These are phyloP conservation scores for Cosmia trapezina DNA, from an alignment of 2,888 invertebrate genomes.

Conservation along the genomic window DNA sequence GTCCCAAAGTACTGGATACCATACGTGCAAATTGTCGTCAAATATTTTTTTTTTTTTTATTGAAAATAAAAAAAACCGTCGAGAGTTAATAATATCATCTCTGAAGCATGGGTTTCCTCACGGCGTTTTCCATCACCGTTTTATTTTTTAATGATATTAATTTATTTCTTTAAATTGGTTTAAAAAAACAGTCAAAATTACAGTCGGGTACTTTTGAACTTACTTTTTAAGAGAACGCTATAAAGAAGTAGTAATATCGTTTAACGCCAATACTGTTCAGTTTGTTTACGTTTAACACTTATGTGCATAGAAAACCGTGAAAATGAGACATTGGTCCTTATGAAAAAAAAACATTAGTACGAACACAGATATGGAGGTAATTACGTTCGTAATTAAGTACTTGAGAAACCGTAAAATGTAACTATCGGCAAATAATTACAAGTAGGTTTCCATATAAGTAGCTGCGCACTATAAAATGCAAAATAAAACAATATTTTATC, in stretches of 20 bases:
- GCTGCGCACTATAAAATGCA: background rate
- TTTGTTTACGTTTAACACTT: background rate
- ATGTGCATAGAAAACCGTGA: background rate
- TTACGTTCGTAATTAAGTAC: background rate
- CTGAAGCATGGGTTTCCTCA: too few species aligned
- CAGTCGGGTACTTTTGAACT: too few species aligned
- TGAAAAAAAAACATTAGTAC: background rate
- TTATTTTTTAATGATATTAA: too few species aligned
- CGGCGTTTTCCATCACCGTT: too few species aligned
- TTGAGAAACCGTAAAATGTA: background rate
- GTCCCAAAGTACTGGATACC: too few species aligned
- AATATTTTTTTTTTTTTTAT: too few species aligned
- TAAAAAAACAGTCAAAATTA: too few species aligned
- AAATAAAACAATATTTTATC: slow-evolving; percentile 1
- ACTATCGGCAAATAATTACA: background rate
- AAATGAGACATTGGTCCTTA: background rate
- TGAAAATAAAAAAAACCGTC: too few species aligned
- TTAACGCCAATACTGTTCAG: background rate
- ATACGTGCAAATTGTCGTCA: too few species aligned
- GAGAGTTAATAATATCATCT: too few species aligned
- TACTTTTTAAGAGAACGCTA: too few species aligned
- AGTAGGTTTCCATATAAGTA: background rate
- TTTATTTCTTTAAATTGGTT: too few species aligned
- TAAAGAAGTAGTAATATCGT: background rate
- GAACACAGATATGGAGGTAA: background rate